phyloP scores from a whole-genome alignment of 2,113 vertebrate genomes.

The Prunella fulvescens region DNA sequence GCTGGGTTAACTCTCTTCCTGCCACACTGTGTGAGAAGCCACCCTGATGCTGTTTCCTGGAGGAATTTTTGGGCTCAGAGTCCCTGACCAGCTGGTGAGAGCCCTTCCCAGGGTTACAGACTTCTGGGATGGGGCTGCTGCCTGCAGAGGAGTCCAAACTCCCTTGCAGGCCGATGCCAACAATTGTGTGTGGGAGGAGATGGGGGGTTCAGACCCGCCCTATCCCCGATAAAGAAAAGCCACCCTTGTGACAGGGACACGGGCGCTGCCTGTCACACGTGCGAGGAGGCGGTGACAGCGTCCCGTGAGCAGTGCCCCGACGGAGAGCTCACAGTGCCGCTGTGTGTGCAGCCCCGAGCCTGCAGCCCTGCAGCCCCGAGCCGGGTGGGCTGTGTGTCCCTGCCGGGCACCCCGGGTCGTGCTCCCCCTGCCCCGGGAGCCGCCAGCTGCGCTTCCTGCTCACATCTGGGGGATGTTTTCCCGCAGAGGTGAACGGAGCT shows the following conservation, averaged over 20 bases:
- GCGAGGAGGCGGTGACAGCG: not conserved
- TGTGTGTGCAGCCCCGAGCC: not conserved
- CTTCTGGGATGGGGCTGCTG: not conserved
- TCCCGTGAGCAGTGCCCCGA: not conserved
- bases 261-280: accelerated
- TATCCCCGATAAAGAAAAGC: not conserved
- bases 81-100: not conserved
- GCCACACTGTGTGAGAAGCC: not conserved
- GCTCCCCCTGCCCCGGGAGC: not conserved
- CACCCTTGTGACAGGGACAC: not conserved
- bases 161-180: not conserved
- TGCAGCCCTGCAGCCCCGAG: not conserved
- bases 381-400: accelerated
- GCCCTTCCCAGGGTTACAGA: not conserved
- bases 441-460: not conserved
- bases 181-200: not conserved
- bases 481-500: not conserved
- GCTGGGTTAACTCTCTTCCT: not conserved
- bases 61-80: not conserved
- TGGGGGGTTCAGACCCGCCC: not conserved
- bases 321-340: not conserved
- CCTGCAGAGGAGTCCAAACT: not conserved
- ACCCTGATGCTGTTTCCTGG: not conserved
- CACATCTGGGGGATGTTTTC: not conserved
- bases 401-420: accelerated